Base-by-base conservation (phyloP, 1,140 invertebrate species). In the Leptinotarsa defecta region DNA sequence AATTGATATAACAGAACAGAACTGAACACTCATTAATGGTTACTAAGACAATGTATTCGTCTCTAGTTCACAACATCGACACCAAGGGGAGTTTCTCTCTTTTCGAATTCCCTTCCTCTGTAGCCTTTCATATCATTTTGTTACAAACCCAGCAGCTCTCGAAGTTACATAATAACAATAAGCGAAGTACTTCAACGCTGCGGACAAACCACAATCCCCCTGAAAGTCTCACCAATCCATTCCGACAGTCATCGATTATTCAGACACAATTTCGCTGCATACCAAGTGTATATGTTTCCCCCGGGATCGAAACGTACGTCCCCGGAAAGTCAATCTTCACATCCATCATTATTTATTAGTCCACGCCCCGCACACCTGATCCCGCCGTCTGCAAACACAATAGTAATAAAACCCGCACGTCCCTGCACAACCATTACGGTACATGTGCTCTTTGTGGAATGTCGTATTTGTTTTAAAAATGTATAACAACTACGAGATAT, bases 371-470 rank as follows among this genome's bases (percentile, higher is more conserved):
- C 68, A 68, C 75, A 76, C 75, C 75, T 76, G 75, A 76, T 72
- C 69, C 74, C 52, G 8, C 27, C 20, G n/a, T 68, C 49, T 72
- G 69, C 77, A 78, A 80, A 78, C 77, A 77, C 77, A 76, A 77
- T 77, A 78, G 77, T 74, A 80, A 80, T 80, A 80, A 80, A 80
- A 80, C 75, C 77, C 73, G 77, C 77, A 80, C 79, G 79, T 80
- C 75, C 73, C 74, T 73, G 65, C 52, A 57, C 70, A 62, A 57
- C 71, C 48, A 72, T 73, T 69, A 73, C 79, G 74, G 70, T 78
- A 80, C 75, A 80, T 80, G 79, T 80, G 79, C 78, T 78, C 68
- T 68, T 68, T 67, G 74, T 70, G 74, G 74, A 80, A 77, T 80
- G 77, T 76, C 74, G 77, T 77, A 76, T 80, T 80, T 79, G 68